Base-by-base conservation (phyloP, 2,888 invertebrate genomes). In the Caenorhabditis auriculariae region DNA sequence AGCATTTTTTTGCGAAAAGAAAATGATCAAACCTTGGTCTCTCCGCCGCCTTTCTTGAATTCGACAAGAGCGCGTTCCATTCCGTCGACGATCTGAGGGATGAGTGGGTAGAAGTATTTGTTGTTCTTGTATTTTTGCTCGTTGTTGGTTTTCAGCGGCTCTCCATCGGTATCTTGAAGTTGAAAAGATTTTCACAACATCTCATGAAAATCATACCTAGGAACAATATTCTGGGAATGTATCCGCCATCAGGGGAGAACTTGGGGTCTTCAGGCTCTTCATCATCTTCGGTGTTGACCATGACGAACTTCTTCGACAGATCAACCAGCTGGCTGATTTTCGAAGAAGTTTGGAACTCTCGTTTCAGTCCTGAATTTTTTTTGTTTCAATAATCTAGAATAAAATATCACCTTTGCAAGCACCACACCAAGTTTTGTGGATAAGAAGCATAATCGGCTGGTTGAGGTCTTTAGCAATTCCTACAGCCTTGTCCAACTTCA, bases 391-490 rank as follows among this genome's bases (percentile, higher is more conserved):
- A 15, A 9, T 17, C 17, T 41, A 28, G 21, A 12, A 5, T 15
- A 1, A 23, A 32, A 32, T n/a, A 43, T 49, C 38, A 79, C 79
- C 59, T 82, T 83, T 82, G 75, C 84, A 84, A n/a, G 84, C 84
- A 38, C 83, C 83, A 71, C 84, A 84, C 84, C 84, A 84, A 4
- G 83, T 78, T 63, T 84, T 84, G 74, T 84, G 84, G 37, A 84
- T 83, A 3, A 84, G 66, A 54, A 84, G 65, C 81, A 84, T 82
- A 44, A 83, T 65, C n/a, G 84, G 84, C 66, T 83, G 83, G 64
- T 78, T 69, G 46, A 75, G 59, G 44, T 77, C 72, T 49, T 76
- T 75, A n/a, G 77, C 72, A 19, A 79, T 51, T 24, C 73, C 72
- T 24, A 76, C 37, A 7, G 78, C 78, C 17, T 76, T 57, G n/a